These are phyloP conservation scores for Aspidiotus destructor DNA, from an alignment of 2,888 invertebrate genomes.

Conservation along the genomic window DNA sequence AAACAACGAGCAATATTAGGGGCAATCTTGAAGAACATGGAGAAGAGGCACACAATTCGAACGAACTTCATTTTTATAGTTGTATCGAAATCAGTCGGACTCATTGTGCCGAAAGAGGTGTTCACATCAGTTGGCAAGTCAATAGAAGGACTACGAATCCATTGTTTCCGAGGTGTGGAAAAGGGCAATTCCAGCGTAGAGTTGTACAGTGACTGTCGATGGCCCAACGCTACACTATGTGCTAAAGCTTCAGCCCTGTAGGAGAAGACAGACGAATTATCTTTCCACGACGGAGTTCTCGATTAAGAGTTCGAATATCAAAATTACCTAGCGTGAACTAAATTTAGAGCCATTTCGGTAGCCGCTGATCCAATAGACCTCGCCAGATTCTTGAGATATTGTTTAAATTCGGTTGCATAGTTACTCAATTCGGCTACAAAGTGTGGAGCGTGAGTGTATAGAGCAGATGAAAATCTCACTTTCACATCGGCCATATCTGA, in stretches of 20 bases:
- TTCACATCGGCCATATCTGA: constrained; percentile 40
- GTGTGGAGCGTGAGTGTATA: constrained; percentile 85
- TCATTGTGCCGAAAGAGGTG: constrained; percentile 20
- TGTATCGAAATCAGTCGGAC: constrained; percentile 19
- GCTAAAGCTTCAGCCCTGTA: constrained; percentile 45
- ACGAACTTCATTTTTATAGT: constrained; percentile 17
- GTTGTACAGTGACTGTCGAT: constrained; percentile 45
- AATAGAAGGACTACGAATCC: constrained; percentile 36
- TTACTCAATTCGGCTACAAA: constrained; percentile 76
- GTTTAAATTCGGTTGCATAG: constrained; percentile 82
- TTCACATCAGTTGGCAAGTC: constrained; percentile 30
- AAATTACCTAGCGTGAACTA: constrained; percentile 59
- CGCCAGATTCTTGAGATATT: constrained; percentile 74
- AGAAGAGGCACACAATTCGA: constrained; percentile 14
- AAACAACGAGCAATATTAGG: constrained; percentile 35
- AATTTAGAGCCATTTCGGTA: constrained; percentile 83
- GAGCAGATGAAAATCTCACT: constrained; percentile 75
- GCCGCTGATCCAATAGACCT: constrained; percentile 81
- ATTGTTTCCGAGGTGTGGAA: constrained; percentile 39
- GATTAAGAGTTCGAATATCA: background rate
- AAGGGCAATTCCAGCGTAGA: constrained; percentile 39
- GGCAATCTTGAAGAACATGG: background rate
- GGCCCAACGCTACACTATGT: constrained; percentile 49
- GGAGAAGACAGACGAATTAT: background rate
- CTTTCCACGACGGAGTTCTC: background rate